These are phyloP conservation scores for Axea sp. DNA, from an alignment of 2,888 invertebrate genomes.

Conservation along the genomic window DNA sequence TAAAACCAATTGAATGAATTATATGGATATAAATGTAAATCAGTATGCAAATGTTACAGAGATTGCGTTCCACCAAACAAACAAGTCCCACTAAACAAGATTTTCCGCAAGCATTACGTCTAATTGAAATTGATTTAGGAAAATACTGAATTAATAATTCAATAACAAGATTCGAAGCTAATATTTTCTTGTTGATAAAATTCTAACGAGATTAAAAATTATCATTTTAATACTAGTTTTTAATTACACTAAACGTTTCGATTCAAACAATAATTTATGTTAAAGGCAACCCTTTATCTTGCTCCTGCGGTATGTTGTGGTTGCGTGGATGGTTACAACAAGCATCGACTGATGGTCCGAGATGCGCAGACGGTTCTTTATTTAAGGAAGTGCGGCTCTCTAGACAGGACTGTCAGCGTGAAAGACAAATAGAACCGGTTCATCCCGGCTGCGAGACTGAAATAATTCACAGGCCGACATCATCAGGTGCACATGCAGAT, in stretches of 20 bases:
- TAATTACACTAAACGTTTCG: no score
- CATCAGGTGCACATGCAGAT: constrained; percentile 64
- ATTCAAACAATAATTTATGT: not conserved
- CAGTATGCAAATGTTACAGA: constrained; percentile 10
- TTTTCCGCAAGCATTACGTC: constrained; percentile 1
- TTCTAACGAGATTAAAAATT: no score
- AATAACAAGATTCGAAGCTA: constrained; percentile 19
- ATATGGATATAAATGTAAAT: no score
- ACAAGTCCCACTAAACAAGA: constrained; percentile 8
- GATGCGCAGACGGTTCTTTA: constrained; percentile 88
- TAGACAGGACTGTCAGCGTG: constrained; percentile 83
- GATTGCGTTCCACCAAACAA: constrained; percentile 6
- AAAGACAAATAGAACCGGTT: constrained; percentile 81
- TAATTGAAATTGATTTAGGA: not conserved
- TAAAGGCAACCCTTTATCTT: constrained; percentile 89
- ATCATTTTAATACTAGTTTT: no score
- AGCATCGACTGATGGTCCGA: constrained; percentile 86
- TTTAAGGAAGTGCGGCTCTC: constrained; percentile 87
- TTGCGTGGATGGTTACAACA: constrained; percentile 90
- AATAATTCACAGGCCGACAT: constrained; percentile 77
- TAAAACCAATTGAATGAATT: no score
- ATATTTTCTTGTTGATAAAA: constrained; percentile 7
- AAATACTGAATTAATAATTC: constrained; percentile 7
- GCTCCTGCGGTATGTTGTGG: constrained; percentile 91
- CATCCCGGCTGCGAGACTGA: constrained; percentile 87